Evolutionary conservation across 23 tunicate genomes (phyloP), one percentile per base, ranked within the genome.

Genomic region (Clavelina lepadiformis): DNA sequence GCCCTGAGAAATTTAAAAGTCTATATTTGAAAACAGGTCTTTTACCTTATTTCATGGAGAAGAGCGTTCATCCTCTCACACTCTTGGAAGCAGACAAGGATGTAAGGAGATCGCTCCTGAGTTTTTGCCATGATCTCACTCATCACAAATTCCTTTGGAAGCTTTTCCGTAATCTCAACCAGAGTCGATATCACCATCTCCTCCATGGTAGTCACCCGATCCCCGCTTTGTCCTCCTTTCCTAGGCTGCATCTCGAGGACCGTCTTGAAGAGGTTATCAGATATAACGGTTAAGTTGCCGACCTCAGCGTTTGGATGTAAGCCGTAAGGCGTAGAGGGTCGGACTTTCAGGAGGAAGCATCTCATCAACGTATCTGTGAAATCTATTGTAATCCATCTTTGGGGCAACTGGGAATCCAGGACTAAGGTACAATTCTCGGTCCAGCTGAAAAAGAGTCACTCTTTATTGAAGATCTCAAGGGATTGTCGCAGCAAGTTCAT

Each of bases 291-390:
- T 20, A 87, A 66, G 33, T 79, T 87, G 5, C 96, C 96, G 27
- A 87, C 87, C 49, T 87, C 96, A 20, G 96, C 96, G 59, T 87
- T 87, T 3, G 96, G 96, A 73, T 87, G 96, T 59, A 87, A 38
- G 18, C 96, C 96, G n/a, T n/a, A n/a, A n/a, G n/a, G n/a, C n/a
- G 44, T 87, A 87, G 28, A 87, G 44, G 35, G 59, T 55, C 37
- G 96, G 96, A 52, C 96, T 87, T 67, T 87, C 96, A 2, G 96
- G 86, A 19, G 96, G 96, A 28, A 87, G 73, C 72, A 87, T 66
- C 60, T 87, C 96, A 61, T 87, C 96, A 1, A 87, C 78, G 73
- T 87, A 87, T 36, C 46, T 46, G 73, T 87, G 96, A 53, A 79
- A 87, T 18, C 87, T 82, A 33, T 73, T 74, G 77, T 87, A 87